Evolutionary conservation across 2,113 vertebrate genomes (phyloP).

Genomic region (Plotosus lineatus): DNA sequence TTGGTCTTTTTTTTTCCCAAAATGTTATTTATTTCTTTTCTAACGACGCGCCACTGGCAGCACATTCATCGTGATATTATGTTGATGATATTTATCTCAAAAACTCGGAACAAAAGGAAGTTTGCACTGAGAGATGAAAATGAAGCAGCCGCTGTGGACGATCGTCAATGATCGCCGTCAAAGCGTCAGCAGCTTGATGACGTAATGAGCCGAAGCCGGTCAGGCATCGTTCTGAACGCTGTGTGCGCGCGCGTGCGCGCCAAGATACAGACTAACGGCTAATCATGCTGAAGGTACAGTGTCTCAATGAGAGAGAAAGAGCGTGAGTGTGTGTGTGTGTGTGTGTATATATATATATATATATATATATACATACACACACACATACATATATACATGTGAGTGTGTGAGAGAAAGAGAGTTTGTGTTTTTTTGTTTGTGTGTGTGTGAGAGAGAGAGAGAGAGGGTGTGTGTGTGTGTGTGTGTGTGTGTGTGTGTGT

Average conservation of each 20-base stretch:
- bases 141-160: neutral
- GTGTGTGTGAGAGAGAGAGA: too few species aligned
- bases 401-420: too few species aligned
- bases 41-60: constrained; percentile 19
- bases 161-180: neutral
- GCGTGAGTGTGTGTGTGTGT: too few species aligned
- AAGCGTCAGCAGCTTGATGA: neutral
- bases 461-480: neutral
- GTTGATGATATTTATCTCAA: neutral
- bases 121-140: neutral
- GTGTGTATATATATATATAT: too few species aligned
- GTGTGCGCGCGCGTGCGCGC: neutral
- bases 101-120: neutral
- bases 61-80: constrained; percentile 9
- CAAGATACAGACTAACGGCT: neutral
- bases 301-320: too few species aligned
- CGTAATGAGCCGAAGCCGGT: neutral
- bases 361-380: too few species aligned
- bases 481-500: neutral
- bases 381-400: too few species aligned
- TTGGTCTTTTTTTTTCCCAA: neutral
- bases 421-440: too few species aligned
- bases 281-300: too few species aligned
- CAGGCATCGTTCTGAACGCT: neutral
- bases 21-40: too few species aligned